phyloP scores from a whole-genome alignment of 2,888 invertebrate species.

The Eupithecia insigniata region DNA sequence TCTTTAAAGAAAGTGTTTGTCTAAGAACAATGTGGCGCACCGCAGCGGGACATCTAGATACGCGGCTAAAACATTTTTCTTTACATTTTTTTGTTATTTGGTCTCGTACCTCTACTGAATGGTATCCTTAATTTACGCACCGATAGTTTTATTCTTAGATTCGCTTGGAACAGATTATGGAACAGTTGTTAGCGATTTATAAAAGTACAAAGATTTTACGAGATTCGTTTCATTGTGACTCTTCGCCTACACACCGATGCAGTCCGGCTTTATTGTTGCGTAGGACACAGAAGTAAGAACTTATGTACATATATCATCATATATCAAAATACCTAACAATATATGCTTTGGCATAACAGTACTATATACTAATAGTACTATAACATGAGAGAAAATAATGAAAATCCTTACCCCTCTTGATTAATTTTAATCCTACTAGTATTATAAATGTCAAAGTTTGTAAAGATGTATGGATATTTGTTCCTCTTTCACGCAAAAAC shows the following conservation, averaged over 20 bases:
- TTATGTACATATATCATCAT: no score
- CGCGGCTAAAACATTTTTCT: constrained; percentile 70
- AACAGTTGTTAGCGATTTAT: constrained; percentile 9
- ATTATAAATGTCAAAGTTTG: no score
- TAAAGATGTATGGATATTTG: no score
- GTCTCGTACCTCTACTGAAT: constrained; percentile 72
- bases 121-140: constrained; percentile 82
- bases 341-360: no score
- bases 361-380: no score
- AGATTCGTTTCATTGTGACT: neutral
- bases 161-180: constrained; percentile 48
- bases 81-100: constrained; percentile 71
- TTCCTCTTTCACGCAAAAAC: no score
- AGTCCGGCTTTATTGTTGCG: no score
- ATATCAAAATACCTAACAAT: neutral
- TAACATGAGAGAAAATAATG: neutral
- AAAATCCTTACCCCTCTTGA: neutral
- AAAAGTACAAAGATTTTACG: neutral
- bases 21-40: constrained; percentile 79
- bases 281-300: no score
- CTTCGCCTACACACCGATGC: neutral
- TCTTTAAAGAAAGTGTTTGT: constrained; percentile 80
- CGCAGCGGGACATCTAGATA: constrained; percentile 82
- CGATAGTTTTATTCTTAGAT: constrained; percentile 77
- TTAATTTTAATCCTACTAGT: neutral